Conservation (phyloP, 2,888 invertebrate species). For the Melipona bicolor region DNA sequence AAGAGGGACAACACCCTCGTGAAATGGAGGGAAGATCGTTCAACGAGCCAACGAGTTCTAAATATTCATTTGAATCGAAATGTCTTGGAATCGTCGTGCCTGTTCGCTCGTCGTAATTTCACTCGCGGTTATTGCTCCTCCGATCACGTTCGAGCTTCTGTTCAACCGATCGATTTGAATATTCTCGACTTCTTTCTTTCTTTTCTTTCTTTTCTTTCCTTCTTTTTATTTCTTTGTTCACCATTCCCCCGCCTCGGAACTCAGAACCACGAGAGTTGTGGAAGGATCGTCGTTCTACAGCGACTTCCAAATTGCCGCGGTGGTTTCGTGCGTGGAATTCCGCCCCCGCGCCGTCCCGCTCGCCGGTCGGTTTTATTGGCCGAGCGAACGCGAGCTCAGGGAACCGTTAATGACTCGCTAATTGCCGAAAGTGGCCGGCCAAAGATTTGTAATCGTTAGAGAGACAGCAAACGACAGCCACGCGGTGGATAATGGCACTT, state of each 20-base stretch:
- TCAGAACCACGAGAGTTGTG: not conserved
- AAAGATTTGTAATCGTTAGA: slow-evolving; percentile 61
- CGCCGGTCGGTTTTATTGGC: slow-evolving; percentile 29
- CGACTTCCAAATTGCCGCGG: slow-evolving; percentile 10
- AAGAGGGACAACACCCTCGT: not conserved
- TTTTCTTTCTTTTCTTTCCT: no score
- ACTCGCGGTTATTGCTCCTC: slow-evolving; percentile 65
- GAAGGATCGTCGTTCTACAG: not conserved
- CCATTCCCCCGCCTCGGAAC: slow-evolving; percentile 40
- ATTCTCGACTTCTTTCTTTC: slow-evolving; percentile 65
- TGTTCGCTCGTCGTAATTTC: slow-evolving; percentile 58
- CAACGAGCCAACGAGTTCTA: slow-evolving; percentile 65
- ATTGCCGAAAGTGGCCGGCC: slow-evolving; percentile 51
- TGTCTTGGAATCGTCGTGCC: slow-evolving; percentile 65
- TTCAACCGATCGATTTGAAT: slow-evolving; percentile 76
- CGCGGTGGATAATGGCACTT: slow-evolving; percentile 57
- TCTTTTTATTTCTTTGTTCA: slow-evolving; percentile 12
- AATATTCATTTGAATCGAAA: slow-evolving; percentile 80
- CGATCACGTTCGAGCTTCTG: slow-evolving; percentile 47
- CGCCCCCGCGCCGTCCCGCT: no score
- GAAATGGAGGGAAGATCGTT: slow-evolving; percentile 24
- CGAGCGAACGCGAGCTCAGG: slow-evolving; percentile 9
- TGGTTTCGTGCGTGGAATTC: not conserved
- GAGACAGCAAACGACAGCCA: slow-evolving; percentile 54
- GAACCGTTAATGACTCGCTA: slow-evolving; percentile 55